Evolutionary conservation across 2,797 vertebrate genomes (phyloP).

Genomic region (Sebastes steindachneri): DNA sequence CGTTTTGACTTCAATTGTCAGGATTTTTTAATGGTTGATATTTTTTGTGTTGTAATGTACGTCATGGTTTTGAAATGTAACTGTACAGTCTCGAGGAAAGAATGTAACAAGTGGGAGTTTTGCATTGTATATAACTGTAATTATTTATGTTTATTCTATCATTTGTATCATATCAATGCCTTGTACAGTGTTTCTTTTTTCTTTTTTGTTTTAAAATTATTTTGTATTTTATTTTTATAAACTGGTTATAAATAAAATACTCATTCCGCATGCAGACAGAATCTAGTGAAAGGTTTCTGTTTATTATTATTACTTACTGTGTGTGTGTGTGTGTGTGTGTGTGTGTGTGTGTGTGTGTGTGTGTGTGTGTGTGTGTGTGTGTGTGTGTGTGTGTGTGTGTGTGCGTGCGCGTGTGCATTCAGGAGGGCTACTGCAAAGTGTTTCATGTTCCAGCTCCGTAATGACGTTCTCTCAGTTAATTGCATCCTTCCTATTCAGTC

Average conservation of each 20-base stretch:
- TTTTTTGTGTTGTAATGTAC: conserved; percentile 75
- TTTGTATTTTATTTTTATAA: conserved; percentile 99
- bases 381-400: too few species aligned
- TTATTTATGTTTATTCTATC: conserved; percentile 94
- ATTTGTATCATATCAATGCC: conserved; percentile 99
- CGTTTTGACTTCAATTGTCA: conserved; percentile 57
- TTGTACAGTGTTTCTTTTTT: conserved; percentile 97
- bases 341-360: too few species aligned
- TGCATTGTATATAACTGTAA: conserved; percentile 97
- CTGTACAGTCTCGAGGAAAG: conserved; percentile 80
- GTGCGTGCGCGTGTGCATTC: too few species aligned
- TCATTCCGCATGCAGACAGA: conserved; percentile 96
- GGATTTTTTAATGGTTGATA: conserved; percentile 66
- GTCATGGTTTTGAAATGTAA: conserved; percentile 80
- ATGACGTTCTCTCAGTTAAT: not conserved
- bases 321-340: too few species aligned
- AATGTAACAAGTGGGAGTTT: conserved; percentile 80
- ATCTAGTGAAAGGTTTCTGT: conserved; percentile 12
- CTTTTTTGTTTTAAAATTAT: conserved; percentile 94
- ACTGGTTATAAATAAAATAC: conserved; percentile 98
- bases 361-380: too few species aligned
- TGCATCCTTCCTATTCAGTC: not conserved
- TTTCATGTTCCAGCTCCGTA: too few species aligned
- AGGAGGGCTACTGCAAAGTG: too few species aligned
- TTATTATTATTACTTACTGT: not conserved